Evolutionary conservation across 2,797 vertebrate species (phyloP).

Genomic region (Galagoides demidoff): DNA sequence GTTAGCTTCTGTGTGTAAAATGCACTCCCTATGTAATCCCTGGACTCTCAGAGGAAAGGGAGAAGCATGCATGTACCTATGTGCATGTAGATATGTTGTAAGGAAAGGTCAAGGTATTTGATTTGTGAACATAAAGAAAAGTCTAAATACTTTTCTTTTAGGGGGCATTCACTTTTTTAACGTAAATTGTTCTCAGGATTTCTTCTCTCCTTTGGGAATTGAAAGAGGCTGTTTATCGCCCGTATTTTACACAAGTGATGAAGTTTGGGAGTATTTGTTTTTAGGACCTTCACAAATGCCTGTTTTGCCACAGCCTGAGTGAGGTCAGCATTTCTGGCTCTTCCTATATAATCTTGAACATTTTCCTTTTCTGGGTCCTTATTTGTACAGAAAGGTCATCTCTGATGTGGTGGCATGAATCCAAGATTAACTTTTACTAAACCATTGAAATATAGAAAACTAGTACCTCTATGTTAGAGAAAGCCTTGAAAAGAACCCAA

Average conservation of each 20-base stretch:
- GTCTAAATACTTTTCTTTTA: background rate
- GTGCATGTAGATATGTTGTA: background rate
- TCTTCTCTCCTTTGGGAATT: slow-evolving; percentile 42
- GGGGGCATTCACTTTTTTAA: background rate
- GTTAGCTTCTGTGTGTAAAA: background rate
- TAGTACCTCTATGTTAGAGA: slow-evolving; percentile 54
- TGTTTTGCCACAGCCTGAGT: background rate
- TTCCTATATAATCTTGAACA: slow-evolving; percentile 27
- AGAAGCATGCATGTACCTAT: background rate
- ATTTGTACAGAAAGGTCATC: slow-evolving; percentile 66
- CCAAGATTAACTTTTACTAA: slow-evolving; percentile 77
- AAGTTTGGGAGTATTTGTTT: background rate
- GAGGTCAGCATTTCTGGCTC: background rate
- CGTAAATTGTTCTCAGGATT: background rate
- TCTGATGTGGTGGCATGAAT: slow-evolving; percentile 71
- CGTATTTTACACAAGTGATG: background rate
- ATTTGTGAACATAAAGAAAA: background rate
- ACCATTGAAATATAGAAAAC: slow-evolving; percentile 73
- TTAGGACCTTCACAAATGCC: background rate
- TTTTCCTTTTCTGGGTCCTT: slow-evolving; percentile 71
- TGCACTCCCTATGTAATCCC: background rate
- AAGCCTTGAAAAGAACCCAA: slow-evolving; percentile 73
- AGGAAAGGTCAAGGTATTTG: background rate
- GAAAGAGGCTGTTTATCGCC: background rate
- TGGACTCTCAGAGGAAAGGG: background rate